Base-by-base conservation (phyloP, 2,797 vertebrate genomes). In the Sorex maritimensis region DNA sequence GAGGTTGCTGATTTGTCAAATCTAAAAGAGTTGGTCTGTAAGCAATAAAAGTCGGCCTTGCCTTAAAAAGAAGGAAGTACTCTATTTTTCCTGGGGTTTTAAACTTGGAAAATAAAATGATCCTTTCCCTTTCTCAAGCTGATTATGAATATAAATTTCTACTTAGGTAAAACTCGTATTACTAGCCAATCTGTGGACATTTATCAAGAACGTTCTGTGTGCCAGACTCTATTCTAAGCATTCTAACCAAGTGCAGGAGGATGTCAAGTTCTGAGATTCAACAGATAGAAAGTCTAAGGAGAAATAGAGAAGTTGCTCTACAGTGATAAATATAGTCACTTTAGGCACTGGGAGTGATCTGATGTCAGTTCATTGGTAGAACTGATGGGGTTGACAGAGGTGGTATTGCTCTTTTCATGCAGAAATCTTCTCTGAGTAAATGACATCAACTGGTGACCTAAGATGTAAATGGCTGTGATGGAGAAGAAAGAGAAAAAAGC, bases 101-200 rank as follows among this genome's bases (percentile, higher is more conserved):
- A 12, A 46, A 77, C 77, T 88, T 71, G 24, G 58, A 92, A 88
- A 90, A 17, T 26, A 26, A 95, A 91, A 49, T 63, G 8, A 44
- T 81, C 49, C 17, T 81, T 78, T 90, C 19, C 14, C 12, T 74
- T 87, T 84, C 61, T 69, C 24, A 90, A 82, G 46, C 63, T 88
- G 41, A 52, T 77, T 87, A 78, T 23, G 2, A 95, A 81, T 19
- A 92, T 14, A 78, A 91, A 73, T 46, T 15, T 28, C 28, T 84
- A 67, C 28, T n/a, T 2, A 23, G 34, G 28, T 44, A 28, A 75
- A 46, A 92, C 73, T 61, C 2, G 2, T 81, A 19, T 73, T 49
- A 24, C 21, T 58, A 52, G 44, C 30, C 44, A 52, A 49, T 88
- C 28, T 30, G 1, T 12, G 12, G 13, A 26, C 28, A 10, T 38